A percentile compares a stretch with the other conserved stretches of the same genome.
Conservation (phyloP, 2,113 vertebrate genomes). For the Tiliqua scincoides region DNA sequence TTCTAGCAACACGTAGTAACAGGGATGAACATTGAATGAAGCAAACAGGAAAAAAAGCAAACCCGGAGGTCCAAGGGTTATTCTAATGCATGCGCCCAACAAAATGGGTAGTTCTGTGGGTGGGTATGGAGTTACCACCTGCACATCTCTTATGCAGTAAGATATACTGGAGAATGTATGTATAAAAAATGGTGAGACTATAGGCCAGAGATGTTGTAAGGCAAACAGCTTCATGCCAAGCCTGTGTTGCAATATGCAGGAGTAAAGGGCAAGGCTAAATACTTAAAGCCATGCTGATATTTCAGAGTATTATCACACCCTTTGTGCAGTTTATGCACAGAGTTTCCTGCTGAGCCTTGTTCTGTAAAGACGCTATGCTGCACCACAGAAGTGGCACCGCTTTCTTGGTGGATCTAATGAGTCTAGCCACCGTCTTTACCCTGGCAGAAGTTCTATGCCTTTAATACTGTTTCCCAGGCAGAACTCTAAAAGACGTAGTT, state of each 20-base stretch:
- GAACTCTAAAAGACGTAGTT: not conserved
- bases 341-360: not conserved
- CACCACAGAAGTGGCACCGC: not conserved
- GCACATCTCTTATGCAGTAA: not conserved
- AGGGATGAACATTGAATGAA: not conserved
- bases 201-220: not conserved
- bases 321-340: not conserved
- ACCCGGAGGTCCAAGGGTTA: not conserved
- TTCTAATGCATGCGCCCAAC: rapidly evolving
- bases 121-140: not conserved
- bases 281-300: rapidly evolving
- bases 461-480: not conserved
- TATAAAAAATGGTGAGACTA: not conserved
- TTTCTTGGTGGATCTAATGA: not conserved
- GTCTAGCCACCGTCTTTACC: not conserved
- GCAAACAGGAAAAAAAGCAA: too few species aligned
- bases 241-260: not conserved
- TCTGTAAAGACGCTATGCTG: not conserved
- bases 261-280: constrained; percentile 5
- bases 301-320: not conserved
- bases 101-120: not conserved
- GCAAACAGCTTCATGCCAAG: not conserved
- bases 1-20: not conserved
- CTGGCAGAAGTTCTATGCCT: too few species aligned
- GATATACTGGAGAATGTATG: constrained; percentile 15